phyloP scores from a whole-genome alignment of 2,113 vertebrate species.

The Poeciliopsis turrubarensis region DNA sequence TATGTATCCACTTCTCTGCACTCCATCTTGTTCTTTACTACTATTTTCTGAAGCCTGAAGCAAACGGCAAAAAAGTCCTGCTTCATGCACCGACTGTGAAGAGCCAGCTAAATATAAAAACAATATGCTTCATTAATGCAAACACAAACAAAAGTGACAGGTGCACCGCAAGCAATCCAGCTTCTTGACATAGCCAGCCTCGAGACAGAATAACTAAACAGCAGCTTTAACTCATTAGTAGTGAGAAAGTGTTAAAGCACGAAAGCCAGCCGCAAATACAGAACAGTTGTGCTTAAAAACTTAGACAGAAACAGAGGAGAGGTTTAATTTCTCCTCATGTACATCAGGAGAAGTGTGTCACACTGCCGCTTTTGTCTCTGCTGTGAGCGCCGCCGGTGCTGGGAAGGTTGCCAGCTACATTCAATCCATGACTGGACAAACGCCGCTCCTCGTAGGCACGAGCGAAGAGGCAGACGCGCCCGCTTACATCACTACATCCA shows the following conservation, averaged over 20 bases:
- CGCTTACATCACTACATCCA: conserved; percentile 20
- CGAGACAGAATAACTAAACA: conserved; percentile 6
- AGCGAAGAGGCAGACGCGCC: conserved; percentile 20
- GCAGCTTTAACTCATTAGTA: conserved; percentile 36
- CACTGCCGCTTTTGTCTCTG: conserved; percentile 56
- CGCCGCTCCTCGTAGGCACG: conserved; percentile 25
- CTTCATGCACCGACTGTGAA: conserved; percentile 6
- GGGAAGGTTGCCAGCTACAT: conserved; percentile 55
- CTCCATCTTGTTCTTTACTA: neutral
- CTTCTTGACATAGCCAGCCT: conserved; percentile 2
- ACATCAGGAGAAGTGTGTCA: conserved; percentile 58
- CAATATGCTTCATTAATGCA: conserved; percentile 17
- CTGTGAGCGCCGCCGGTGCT: conserved; percentile 38
- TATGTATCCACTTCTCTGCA: neutral
- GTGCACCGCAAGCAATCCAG: conserved; percentile 15
- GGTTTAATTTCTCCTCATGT: conserved; percentile 39
- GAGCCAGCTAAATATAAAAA: conserved; percentile 39
- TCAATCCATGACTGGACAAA: conserved; percentile 54
- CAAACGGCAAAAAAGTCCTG: neutral
- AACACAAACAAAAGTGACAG: conserved; percentile 36
- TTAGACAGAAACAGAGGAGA: neutral
- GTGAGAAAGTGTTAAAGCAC: conserved; percentile 1
- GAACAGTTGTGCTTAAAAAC: neutral
- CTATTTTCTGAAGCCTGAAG: conserved; percentile 15
- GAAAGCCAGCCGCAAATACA: neutral